Conservation (phyloP, 2,888 invertebrate species). For the Eupelmus urozonus region DNA sequence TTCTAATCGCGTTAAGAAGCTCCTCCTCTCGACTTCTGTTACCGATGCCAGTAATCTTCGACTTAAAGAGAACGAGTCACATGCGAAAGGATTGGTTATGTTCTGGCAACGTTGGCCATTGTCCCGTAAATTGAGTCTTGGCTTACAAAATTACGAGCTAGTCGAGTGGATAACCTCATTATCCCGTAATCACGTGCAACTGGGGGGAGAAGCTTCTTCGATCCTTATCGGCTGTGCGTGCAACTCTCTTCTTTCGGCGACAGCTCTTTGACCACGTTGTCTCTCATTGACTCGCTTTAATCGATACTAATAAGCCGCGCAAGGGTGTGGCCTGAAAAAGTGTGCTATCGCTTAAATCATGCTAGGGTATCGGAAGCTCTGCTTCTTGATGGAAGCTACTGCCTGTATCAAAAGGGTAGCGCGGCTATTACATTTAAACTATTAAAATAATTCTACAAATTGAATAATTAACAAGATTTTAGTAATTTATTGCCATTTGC, state of each 20-base stretch:
- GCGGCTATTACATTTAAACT: too few species aligned
- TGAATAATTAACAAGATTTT: too few species aligned
- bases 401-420: too few species aligned
- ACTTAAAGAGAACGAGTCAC: neutral
- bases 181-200: slow-evolving; percentile 14
- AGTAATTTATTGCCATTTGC: too few species aligned
- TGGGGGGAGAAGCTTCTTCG: neutral
- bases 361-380: too few species aligned
- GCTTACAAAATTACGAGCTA: slow-evolving; percentile 22
- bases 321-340: too few species aligned
- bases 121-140: slow-evolving; percentile 43
- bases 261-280: neutral
- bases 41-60: slow-evolving; percentile 25
- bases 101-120: slow-evolving; percentile 23
- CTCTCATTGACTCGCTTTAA: neutral
- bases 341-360: too few species aligned
- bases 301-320: slow-evolving; percentile 23
- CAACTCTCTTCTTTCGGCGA: slow-evolving; percentile 20
- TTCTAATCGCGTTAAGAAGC: slow-evolving; percentile 35
- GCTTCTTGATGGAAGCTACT: too few species aligned
- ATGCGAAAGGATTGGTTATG: neutral
- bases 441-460: too few species aligned
- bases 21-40: slow-evolving; percentile 13
- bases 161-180: slow-evolving; percentile 43
- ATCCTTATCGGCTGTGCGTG: slow-evolving; percentile 2